phyloP scores from a whole-genome alignment of 2,797 vertebrate genomes.

The Hirundo rustica region DNA sequence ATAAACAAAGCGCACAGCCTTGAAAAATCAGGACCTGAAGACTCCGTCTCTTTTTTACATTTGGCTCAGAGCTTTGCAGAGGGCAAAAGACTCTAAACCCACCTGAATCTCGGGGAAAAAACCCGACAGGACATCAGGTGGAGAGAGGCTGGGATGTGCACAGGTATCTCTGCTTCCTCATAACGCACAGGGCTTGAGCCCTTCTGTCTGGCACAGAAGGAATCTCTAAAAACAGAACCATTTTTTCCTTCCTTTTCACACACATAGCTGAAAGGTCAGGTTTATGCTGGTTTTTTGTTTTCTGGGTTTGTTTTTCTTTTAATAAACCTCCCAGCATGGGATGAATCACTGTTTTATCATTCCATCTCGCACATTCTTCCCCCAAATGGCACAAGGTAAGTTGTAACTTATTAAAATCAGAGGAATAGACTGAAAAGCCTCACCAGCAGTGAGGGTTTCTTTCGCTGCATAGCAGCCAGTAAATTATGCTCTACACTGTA shows the following conservation, averaged over 20 bases:
- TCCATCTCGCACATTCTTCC: not conserved
- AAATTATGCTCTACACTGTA: not conserved
- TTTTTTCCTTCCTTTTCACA: not conserved
- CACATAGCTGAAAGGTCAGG: not conserved
- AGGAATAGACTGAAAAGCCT: not conserved
- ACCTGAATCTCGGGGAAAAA: too few species aligned
- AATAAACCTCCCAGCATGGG: not conserved
- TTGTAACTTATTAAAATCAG: constrained; percentile 5
- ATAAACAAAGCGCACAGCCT: too few species aligned
- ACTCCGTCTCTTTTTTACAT: too few species aligned
- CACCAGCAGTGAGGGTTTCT: not conserved
- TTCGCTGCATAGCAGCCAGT: not conserved
- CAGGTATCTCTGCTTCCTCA: not conserved
- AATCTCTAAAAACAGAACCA: not conserved
- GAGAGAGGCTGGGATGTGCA: not conserved
- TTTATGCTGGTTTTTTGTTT: rapidly evolving
- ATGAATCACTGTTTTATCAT: not conserved
- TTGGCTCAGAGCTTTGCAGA: too few species aligned
- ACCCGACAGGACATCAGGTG: not conserved
- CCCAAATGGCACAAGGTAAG: not conserved
- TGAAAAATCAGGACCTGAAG: too few species aligned
- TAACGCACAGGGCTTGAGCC: not conserved
- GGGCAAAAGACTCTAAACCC: too few species aligned
- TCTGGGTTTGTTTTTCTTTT: too few species aligned
- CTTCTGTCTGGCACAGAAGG: not conserved